Evolutionary conservation across 2,113 vertebrate species (phyloP).

Genomic region (Syngnathus scovelli): DNA sequence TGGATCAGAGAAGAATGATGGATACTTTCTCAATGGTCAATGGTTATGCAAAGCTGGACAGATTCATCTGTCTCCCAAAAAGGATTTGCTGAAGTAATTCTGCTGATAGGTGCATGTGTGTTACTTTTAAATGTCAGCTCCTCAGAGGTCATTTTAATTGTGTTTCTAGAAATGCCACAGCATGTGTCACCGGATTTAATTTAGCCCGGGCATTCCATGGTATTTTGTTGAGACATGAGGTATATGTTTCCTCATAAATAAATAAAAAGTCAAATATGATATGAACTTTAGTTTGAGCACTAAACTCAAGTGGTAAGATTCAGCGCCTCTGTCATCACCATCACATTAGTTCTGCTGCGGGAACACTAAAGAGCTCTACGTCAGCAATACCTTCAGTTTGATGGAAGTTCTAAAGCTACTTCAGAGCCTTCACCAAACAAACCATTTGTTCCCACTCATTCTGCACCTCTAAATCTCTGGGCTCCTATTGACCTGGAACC

Average conservation of each 20-base stretch:
- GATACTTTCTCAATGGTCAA: constrained; percentile 19
- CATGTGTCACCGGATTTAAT: constrained; percentile 60
- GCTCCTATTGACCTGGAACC: constrained; percentile 63
- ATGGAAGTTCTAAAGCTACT: constrained; percentile 59
- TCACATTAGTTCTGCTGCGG: constrained; percentile 45
- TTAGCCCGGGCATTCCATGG: constrained; percentile 55
- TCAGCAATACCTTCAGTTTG: constrained; percentile 40
- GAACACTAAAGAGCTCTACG: constrained; percentile 41
- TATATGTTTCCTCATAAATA: constrained; percentile 36
- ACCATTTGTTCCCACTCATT: constrained; percentile 64
- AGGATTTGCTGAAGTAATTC: constrained; percentile 42
- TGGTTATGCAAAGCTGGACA: constrained; percentile 16
- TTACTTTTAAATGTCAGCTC: constrained; percentile 64
- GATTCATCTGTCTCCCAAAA: constrained; percentile 25
- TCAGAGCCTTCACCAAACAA: constrained; percentile 64
- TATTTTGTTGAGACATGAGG: constrained; percentile 57
- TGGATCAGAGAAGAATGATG: constrained; percentile 18
- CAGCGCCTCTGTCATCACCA: constrained; percentile 34
- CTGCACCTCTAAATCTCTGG: constrained; percentile 58
- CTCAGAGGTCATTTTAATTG: constrained; percentile 60
- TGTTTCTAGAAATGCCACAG: constrained; percentile 66
- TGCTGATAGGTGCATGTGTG: constrained; percentile 50
- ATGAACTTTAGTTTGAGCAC: constrained; percentile 35
- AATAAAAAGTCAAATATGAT: constrained; percentile 34
- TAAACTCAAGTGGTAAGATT: constrained; percentile 11